Evolutionary conservation across 2,888 invertebrate genomes (phyloP).

Genomic region (Fissipunctia ypsillon): DNA sequence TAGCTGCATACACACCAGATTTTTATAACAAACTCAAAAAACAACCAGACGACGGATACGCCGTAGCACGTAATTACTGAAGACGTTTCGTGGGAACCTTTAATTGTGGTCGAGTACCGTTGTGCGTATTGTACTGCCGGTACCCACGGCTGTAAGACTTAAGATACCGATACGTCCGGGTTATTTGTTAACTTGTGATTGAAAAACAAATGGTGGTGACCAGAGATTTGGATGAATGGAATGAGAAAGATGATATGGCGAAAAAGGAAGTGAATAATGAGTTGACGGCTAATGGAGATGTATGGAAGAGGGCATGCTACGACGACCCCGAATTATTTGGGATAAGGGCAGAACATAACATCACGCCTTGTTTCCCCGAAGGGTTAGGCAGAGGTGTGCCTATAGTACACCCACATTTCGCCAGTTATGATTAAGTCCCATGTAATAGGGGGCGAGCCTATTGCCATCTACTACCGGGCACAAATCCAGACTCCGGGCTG

Average conservation of each 20-base stretch:
- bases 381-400: too few relatives aligned
- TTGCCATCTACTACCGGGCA: too few relatives aligned
- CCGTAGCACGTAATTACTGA: conserved; percentile 58
- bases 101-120: conserved; percentile 64
- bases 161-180: conserved; percentile 53
- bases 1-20: conserved; percentile 14
- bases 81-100: conserved; percentile 60
- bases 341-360: neutral
- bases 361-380: too few relatives aligned
- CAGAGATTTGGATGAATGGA: conserved; percentile 18
- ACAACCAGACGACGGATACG: conserved; percentile 46
- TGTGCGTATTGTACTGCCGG: conserved; percentile 53
- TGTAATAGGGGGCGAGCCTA: too few relatives aligned
- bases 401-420: too few relatives aligned
- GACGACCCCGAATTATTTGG: neutral
- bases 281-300: neutral
- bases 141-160: conserved; percentile 57
- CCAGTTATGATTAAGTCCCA: too few relatives aligned
- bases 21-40: conserved; percentile 37
- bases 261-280: neutral
- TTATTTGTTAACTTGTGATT: conserved; percentile 49
- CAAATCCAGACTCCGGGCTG: too few relatives aligned
- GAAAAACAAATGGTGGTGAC: conserved; percentile 37
- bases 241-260: neutral
- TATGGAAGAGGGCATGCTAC: neutral